Percentiles rank a stretch among this genome's conserved stretches.
Evolutionary conservation across 2,888 invertebrate species (phyloP).

Genomic region (Laspeyria flexula): DNA sequence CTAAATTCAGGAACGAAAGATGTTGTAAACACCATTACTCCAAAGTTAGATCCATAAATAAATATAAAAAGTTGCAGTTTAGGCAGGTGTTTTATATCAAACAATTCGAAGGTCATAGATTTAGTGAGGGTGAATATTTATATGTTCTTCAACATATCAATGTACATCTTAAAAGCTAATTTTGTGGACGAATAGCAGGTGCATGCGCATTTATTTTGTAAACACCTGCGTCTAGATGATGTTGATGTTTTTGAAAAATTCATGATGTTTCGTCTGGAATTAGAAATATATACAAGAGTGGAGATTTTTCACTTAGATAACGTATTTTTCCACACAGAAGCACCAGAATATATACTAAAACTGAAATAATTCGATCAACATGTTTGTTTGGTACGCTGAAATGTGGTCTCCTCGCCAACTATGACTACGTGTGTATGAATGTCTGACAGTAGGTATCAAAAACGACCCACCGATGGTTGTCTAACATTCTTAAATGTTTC

Average conservation of each 20-base stretch:
- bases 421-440: no score
- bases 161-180: conserved; percentile 17
- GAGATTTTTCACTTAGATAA: background rate
- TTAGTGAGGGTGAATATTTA: background rate
- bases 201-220: conserved; percentile 51
- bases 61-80: background rate
- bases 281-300: conserved; percentile 10
- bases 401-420: background rate
- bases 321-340: background rate
- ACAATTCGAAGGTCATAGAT: background rate
- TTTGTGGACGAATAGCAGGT: conserved; percentile 53
- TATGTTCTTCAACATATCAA: background rate
- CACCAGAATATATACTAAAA: no score
- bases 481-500: no score
- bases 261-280: conserved; percentile 18
- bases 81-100: background rate
- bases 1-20: no score
- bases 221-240: conserved; percentile 54
- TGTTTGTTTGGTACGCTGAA: background rate
- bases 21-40: no score
- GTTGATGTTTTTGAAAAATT: conserved; percentile 23
- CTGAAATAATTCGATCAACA: background rate
- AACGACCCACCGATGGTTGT: no score
- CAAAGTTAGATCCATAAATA: no score
- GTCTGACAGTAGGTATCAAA: no score